Percentiles rank a stretch among this genome's conserved stretches.
Conservation (phyloP, 2,888 invertebrate species). For the Didymodactylos carnosus region DNA sequence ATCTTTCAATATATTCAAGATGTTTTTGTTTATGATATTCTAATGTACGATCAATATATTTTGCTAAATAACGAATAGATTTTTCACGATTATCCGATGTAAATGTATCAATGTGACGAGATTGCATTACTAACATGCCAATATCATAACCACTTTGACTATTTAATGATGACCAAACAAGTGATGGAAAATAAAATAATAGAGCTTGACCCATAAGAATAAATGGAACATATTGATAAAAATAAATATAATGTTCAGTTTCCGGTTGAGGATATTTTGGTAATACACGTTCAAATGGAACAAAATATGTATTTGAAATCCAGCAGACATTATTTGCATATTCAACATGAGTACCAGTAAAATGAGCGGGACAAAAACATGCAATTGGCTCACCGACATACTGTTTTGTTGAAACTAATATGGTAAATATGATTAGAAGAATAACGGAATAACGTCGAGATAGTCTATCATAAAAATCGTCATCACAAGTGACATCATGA, state of each 20-base stretch:
- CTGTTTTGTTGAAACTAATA: constrained; percentile 15
- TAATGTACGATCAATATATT: constrained; percentile 4
- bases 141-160: constrained; percentile 11
- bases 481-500: constrained; percentile 12
- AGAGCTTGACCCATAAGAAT: constrained; percentile 14
- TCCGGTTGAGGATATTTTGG: constrained; percentile 6
- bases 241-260: constrained; percentile 9
- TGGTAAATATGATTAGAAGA: constrained; percentile 11
- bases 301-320: constrained; percentile 13
- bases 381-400: constrained; percentile 16
- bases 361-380: constrained; percentile 11
- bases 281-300: constrained; percentile 6
- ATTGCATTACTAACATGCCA: constrained; percentile 1
- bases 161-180: constrained; percentile 10
- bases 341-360: constrained; percentile 15
- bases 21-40: constrained; percentile 1
- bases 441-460: constrained; percentile 14
- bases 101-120: not conserved
- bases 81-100: constrained; percentile 2
- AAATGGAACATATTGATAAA: constrained; percentile 16
- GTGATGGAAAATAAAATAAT: constrained; percentile 10
- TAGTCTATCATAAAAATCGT: constrained; percentile 15
- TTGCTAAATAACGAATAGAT: constrained; percentile 9
- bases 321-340: constrained; percentile 15
- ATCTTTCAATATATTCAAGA: not conserved